These are phyloP conservation scores for Pachyramphus minor DNA, from an alignment of 2,113 vertebrate genomes.

Conservation along the genomic window DNA sequence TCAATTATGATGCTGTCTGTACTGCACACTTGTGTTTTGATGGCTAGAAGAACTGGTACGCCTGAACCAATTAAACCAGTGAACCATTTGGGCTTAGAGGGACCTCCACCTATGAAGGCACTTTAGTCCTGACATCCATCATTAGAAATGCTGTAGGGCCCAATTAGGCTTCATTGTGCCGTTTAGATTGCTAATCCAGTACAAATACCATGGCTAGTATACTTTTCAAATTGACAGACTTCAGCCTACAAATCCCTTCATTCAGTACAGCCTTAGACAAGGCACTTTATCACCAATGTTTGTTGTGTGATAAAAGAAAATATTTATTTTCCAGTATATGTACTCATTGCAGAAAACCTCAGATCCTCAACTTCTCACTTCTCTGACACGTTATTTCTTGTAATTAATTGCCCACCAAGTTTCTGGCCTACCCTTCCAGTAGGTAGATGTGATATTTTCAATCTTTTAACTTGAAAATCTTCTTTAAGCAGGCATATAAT, in stretches of 20 bases:
- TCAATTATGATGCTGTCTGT: background rate
- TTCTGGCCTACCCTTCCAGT: background rate
- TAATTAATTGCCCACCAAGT: background rate
- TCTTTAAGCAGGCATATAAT: background rate
- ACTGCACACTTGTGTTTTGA: background rate
- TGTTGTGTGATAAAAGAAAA: background rate
- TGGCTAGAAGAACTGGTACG: background rate
- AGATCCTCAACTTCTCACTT: background rate
- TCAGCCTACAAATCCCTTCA: background rate
- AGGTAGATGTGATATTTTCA: background rate
- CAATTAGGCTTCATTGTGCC: conserved; percentile 13
- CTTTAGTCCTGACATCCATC: background rate
- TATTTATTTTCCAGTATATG: background rate
- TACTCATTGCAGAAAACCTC: background rate
- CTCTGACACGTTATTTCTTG: background rate
- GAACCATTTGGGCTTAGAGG: background rate
- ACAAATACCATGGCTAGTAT: background rate
- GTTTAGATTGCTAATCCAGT: background rate
- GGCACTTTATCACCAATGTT: background rate
- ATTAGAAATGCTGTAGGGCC: background rate
- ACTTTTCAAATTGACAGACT: background rate
- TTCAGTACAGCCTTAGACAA: background rate
- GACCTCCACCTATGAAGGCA: background rate
- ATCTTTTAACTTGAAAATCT: background rate
- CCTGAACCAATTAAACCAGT: conserved; percentile 26